Percentiles rank a stretch among this genome's conserved stretches.
Conservation (phyloP, 2,888 invertebrate genomes). For the Drosophila putrida region DNA sequence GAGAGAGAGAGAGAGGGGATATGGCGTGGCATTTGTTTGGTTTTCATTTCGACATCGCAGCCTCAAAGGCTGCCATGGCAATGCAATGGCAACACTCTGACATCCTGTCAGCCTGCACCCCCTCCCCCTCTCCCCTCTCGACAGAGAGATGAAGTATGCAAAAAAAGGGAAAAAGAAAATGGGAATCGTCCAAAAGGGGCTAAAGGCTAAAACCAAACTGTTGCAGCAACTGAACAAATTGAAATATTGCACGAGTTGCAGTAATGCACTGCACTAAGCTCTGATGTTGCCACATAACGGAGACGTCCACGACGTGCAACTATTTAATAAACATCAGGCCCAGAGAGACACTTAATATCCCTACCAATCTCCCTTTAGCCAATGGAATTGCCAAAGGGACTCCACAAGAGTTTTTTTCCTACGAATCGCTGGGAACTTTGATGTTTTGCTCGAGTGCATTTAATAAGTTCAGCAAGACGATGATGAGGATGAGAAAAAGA, state of each 20-base stretch:
- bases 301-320: conserved; percentile 48
- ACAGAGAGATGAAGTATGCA: conserved; percentile 22
- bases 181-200: not conserved
- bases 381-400: not conserved
- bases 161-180: conserved; percentile 4
- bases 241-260: conserved; percentile 75
- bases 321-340: conserved; percentile 76
- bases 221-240: conserved; percentile 65
- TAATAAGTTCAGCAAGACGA: conserved; percentile 55
- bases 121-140: not conserved
- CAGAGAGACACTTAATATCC: conserved; percentile 12
- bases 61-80: conserved; percentile 66
- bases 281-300: conserved; percentile 10
- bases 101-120: conserved; percentile 26
- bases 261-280: conserved; percentile 51
- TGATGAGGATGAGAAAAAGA: not conserved
- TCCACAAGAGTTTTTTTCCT: conserved; percentile 21
- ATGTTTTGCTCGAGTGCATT: conserved; percentile 71
- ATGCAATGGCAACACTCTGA: conserved; percentile 32
- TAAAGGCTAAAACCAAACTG: conserved; percentile 32
- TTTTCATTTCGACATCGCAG: conserved; percentile 66
- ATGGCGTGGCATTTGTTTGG: conserved; percentile 75
- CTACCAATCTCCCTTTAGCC: conserved; percentile 1
- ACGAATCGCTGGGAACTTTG: conserved; percentile 55
- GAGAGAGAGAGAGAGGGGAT: conserved; percentile 17